Evolutionary conservation across 2,113 vertebrate genomes (phyloP).

Genomic region (Chloropsis cyanopogon): DNA sequence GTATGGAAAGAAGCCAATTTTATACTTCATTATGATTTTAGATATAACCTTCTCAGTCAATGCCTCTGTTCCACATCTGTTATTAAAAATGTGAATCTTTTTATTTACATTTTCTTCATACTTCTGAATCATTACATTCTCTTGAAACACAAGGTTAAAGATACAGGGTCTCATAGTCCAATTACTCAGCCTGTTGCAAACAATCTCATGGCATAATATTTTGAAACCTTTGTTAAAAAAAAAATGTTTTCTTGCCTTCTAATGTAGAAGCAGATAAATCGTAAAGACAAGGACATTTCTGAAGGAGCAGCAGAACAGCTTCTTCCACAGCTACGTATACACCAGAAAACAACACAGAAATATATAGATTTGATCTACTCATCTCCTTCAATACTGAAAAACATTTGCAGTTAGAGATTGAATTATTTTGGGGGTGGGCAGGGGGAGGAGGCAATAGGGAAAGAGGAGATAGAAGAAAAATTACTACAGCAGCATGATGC

Average conservation of each 20-base stretch:
- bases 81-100: neutral
- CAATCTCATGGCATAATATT: neutral
- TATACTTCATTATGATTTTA: neutral
- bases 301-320: neutral
- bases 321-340: neutral
- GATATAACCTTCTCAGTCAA: neutral
- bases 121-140: neutral
- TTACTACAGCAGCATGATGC: neutral
- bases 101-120: neutral
- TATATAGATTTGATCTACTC: neutral
- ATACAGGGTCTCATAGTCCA: neutral
- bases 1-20: neutral
- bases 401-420: neutral
- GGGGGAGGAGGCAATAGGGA: neutral
- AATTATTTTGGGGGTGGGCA: neutral
- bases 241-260: neutral
- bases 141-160: neutral
- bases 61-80: neutral
- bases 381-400: neutral
- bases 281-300: neutral
- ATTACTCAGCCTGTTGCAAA: neutral
- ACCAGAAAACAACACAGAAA: neutral
- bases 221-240: neutral
- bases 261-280: neutral
- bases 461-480: neutral